phyloP scores from a whole-genome alignment of 1,140 invertebrate species.

The Halyomorpha halys region DNA sequence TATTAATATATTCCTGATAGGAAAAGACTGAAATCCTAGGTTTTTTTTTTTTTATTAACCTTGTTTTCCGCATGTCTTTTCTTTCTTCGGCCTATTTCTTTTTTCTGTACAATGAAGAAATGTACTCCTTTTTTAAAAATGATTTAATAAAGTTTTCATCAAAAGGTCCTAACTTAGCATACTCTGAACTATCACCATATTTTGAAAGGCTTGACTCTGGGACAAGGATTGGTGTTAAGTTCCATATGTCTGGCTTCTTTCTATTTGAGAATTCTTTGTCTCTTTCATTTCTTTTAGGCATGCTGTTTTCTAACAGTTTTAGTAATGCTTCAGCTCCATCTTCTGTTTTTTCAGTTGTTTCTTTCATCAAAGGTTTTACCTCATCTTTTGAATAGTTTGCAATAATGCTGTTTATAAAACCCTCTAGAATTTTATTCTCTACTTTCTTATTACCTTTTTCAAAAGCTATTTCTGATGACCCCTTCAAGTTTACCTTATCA shows the following conservation, averaged over 20 bases:
- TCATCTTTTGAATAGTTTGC: slow-evolving; percentile 8
- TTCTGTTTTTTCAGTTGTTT: slow-evolving; percentile 3
- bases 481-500: neutral
- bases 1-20: too few species aligned
- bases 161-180: slow-evolving; percentile 4
- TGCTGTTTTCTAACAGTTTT: neutral
- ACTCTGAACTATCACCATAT: neutral
- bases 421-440: slow-evolving; percentile 12
- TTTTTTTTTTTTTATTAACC: too few species aligned
- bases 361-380: neutral
- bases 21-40: too few species aligned
- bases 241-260: neutral
- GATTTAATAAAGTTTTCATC: slow-evolving; percentile 1
- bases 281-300: neutral
- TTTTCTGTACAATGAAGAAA: neutral
- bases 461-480: neutral
- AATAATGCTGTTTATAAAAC: slow-evolving; percentile 8
- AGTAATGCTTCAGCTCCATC: neutral
- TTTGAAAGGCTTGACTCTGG: neutral
- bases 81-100: too few species aligned
- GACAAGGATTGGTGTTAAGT: neutral
- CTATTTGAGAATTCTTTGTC: too few species aligned
- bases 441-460: slow-evolving; percentile 9
- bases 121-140: neutral
- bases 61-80: too few species aligned